A percentile compares a stretch with the other conserved stretches of the same genome.
phyloP scores from a whole-genome alignment of 1,140 invertebrate genomes.

The Steinernema feltiae region DNA sequence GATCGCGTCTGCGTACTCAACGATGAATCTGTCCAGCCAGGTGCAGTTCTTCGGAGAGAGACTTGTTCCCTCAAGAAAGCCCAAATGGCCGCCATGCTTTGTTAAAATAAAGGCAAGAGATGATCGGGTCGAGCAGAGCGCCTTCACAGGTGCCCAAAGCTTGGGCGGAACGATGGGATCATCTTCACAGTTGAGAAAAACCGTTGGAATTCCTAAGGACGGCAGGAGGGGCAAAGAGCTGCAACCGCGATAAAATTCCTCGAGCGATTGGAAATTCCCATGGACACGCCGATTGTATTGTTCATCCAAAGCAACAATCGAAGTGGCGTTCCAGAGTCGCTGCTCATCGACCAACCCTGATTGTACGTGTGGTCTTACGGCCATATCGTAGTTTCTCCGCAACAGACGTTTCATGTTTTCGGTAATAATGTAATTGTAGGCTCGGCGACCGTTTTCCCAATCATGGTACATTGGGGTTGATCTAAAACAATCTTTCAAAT shows the following conservation, averaged over 20 bases:
- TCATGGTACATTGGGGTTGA: conserved; percentile 72
- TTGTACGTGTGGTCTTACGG: conserved; percentile 72
- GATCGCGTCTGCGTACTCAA: conserved; percentile 61
- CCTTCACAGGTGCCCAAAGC: conserved; percentile 68
- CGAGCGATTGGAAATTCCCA: conserved; percentile 71
- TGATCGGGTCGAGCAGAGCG: conserved; percentile 64
- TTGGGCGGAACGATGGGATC: conserved; percentile 77
- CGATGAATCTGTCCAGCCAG: conserved; percentile 78
- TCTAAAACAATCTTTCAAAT: conserved; percentile 74
- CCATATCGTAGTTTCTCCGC: conserved; percentile 69
- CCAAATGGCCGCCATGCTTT: conserved; percentile 81
- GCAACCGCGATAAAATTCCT: conserved; percentile 75
- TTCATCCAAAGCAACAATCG: conserved; percentile 77
- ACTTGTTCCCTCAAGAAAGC: conserved; percentile 78
- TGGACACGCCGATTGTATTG: conserved; percentile 71
- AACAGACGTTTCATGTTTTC: conserved; percentile 80
- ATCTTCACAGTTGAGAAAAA: conserved; percentile 79
- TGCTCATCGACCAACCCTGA: conserved; percentile 59
- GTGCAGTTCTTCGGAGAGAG: conserved; percentile 78
- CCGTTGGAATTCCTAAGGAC: conserved; percentile 67
- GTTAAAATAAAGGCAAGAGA: conserved; percentile 72
- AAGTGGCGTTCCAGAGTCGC: conserved; percentile 75
- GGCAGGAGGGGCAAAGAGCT: conserved; percentile 60
- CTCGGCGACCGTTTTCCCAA: conserved; percentile 77
- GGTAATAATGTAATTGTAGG: conserved; percentile 85